phyloP scores from a whole-genome alignment of 2,888 invertebrate species.

The Blastobasis lacticolella region DNA sequence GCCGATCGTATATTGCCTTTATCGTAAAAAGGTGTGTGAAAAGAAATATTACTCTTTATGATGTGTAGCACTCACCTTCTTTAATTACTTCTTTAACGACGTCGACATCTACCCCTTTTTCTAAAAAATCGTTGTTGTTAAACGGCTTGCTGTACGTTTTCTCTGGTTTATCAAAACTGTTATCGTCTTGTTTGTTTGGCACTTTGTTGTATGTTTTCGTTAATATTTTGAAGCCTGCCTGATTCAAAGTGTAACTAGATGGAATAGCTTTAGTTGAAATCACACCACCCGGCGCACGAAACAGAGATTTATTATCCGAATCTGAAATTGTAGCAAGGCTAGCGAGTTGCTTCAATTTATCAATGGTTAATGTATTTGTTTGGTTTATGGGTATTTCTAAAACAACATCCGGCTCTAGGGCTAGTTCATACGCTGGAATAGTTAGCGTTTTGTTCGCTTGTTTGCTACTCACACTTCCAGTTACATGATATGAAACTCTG shows the following conservation, averaged over 20 bases:
- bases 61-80: conserved; percentile 29
- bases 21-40: no score
- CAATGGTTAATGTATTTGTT: conserved; percentile 50
- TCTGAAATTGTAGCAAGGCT: conserved; percentile 73
- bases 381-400: conserved; percentile 62
- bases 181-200: conserved; percentile 59
- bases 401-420: conserved; percentile 60
- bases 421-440: conserved; percentile 58
- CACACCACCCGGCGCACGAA: conserved; percentile 60
- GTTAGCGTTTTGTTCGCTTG: conserved; percentile 60
- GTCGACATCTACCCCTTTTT: conserved; percentile 35
- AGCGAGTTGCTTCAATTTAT: conserved; percentile 70
- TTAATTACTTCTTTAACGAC: conserved; percentile 24
- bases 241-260: conserved; percentile 75
- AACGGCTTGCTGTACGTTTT: conserved; percentile 44
- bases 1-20: no score
- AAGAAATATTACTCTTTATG: not conserved
- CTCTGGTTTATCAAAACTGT: conserved; percentile 50
- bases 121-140: conserved; percentile 35
- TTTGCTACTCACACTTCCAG: conserved; percentile 65
- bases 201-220: conserved; percentile 78
- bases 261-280: conserved; percentile 77
- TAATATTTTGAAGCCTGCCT: conserved; percentile 78
- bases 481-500: conserved; percentile 63
- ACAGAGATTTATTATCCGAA: conserved; percentile 65